Conservation (phyloP, 2,113 vertebrate genomes). For the Carettochelys insculpta region DNA sequence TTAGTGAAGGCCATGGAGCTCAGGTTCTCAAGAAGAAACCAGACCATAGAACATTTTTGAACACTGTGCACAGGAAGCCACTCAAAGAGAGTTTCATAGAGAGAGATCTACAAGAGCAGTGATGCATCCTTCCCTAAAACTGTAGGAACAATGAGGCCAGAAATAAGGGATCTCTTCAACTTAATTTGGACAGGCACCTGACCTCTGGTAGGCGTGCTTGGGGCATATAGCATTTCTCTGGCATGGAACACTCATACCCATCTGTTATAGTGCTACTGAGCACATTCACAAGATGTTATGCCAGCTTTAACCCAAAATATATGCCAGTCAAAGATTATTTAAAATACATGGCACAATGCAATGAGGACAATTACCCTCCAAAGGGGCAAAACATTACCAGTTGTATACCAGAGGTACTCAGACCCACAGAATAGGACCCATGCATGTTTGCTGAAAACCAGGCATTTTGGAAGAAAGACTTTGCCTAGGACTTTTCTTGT, state of each 20-base stretch:
- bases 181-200: not conserved
- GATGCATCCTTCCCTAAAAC: not conserved
- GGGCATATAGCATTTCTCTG: not conserved
- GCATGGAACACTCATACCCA: not conserved
- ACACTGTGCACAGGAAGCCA: not conserved
- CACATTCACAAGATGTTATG: not conserved
- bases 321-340: not conserved
- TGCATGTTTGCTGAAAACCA: conserved; percentile 4
- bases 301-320: not conserved
- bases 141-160: not conserved
- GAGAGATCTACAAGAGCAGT: not conserved
- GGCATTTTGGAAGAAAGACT: conserved; percentile 1
- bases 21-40: not conserved
- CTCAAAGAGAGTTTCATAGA: not conserved
- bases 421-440: not conserved
- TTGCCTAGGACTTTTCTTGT: conserved; percentile 20
- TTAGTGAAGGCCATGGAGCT: not conserved
- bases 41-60: not conserved
- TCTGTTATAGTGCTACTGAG: not conserved
- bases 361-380: not conserved
- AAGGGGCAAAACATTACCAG: not conserved
- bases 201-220: not conserved
- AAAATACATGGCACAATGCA: not conserved
- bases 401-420: not conserved
- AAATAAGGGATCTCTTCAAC: not conserved